Evolutionary conservation across 1,140 invertebrate genomes (phyloP).

Genomic region (Magallana gigas): DNA sequence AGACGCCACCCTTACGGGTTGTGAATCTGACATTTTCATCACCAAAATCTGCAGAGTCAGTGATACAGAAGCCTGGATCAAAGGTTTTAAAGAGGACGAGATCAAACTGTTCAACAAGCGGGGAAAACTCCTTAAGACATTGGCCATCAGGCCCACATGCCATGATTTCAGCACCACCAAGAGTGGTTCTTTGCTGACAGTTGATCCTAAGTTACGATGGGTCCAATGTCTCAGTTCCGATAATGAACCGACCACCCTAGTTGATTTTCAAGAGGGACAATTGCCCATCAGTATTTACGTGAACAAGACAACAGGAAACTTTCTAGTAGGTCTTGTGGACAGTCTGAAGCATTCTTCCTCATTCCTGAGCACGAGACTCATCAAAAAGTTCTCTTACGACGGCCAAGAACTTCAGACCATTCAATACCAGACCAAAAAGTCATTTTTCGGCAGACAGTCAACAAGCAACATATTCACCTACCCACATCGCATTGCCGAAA

Average conservation of each 20-base stretch:
- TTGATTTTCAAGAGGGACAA: not conserved
- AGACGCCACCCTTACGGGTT: not conserved
- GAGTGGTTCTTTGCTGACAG: not conserved
- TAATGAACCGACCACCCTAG: not conserved
- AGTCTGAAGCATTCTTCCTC: not conserved
- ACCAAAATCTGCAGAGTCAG: constrained; percentile 1
- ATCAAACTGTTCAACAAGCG: not conserved
- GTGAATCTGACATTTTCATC: constrained; percentile 24
- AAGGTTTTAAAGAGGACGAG: constrained; percentile 13
- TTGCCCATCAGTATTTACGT: constrained; percentile 23
- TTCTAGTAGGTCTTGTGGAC: not conserved
- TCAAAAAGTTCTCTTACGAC: not conserved
- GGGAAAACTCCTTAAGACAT: not conserved
- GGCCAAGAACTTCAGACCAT: constrained; percentile 10
- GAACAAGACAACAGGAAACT: constrained; percentile 4
- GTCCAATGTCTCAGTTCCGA: not conserved
- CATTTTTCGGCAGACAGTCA: not conserved
- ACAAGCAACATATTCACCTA: constrained; percentile 2
- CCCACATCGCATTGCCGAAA: not conserved
- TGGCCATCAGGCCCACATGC: not conserved
- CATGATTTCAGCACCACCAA: not conserved
- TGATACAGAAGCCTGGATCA: not conserved
- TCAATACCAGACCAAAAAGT: not conserved
- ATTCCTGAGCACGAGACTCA: not conserved
- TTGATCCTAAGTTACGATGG: not conserved